Evolutionary conservation across 1,140 invertebrate genomes (phyloP).

Genomic region (Cryptotermes secundus): DNA sequence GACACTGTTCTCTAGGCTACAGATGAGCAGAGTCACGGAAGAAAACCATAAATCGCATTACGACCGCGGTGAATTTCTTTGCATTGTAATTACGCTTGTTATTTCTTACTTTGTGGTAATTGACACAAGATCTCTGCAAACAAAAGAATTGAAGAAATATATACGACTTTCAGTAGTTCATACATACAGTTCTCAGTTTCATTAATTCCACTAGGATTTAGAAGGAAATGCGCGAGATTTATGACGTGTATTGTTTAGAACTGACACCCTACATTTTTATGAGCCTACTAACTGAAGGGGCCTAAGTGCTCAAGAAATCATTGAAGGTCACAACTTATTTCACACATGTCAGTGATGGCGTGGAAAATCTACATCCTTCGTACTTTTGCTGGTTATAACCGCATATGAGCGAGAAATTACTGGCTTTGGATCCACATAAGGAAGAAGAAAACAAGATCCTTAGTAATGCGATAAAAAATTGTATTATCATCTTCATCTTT

Average conservation of each 20-base stretch:
- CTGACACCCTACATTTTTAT: background rate
- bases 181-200: no score
- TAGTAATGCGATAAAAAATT: background rate
- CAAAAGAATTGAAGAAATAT: background rate
- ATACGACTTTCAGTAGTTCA: background rate
- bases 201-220: constrained; percentile 13
- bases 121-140: background rate
- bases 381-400: background rate
- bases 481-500: background rate
- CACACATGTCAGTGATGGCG: background rate
- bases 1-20: no score
- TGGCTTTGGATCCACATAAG: background rate
- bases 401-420: background rate
- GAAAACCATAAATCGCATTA: background rate
- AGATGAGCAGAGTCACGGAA: background rate
- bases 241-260: background rate
- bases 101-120: background rate
- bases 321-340: background rate
- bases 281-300: background rate
- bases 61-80: background rate
- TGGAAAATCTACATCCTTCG: background rate
- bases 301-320: background rate
- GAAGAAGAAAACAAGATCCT: background rate
- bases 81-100: background rate
- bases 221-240: background rate